These are phyloP conservation scores for Falco rusticolus DNA, from an alignment of 2,797 vertebrate species.

Conservation along the genomic window DNA sequence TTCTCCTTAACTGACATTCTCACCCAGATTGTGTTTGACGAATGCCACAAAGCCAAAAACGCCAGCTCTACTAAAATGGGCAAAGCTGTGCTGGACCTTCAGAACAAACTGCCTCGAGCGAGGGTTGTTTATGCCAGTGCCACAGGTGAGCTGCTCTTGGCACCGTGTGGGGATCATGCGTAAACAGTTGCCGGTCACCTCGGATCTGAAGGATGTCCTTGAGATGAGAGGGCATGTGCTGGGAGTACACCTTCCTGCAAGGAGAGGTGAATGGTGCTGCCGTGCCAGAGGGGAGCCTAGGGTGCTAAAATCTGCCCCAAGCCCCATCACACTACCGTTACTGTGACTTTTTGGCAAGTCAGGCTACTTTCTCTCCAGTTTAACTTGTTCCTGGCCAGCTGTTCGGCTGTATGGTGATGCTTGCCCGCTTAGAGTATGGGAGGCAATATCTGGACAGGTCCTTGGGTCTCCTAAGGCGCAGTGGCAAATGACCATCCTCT, in stretches of 20 bases:
- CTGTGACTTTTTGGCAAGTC: neutral
- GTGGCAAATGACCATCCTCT: neutral
- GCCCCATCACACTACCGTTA: neutral
- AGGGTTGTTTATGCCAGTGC: conserved; percentile 98
- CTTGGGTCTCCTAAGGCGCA: neutral
- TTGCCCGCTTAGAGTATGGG: neutral
- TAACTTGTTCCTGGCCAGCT: neutral
- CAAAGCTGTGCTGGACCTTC: conserved; percentile 96
- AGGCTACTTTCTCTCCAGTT: neutral
- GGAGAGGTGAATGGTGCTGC: neutral
- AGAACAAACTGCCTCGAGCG: conserved; percentile 92
- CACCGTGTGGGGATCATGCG: rapidly evolving
- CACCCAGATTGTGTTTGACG: conserved; percentile 94
- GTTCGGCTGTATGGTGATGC: neutral
- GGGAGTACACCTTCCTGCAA: rapidly evolving
- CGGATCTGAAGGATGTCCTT: neutral
- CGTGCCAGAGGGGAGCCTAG: neutral
- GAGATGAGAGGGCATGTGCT: neutral
- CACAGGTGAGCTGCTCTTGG: conserved; percentile 82
- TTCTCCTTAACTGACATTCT: conserved; percentile 64
- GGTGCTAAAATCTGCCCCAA: neutral
- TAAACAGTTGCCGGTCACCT: neutral
- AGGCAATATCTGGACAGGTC: neutral
- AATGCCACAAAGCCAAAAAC: conserved; percentile 99
- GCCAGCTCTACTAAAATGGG: conserved; percentile 98